Evolutionary conservation across 2,888 invertebrate genomes (phyloP).

Genomic region (Pollenia amentaria): DNA sequence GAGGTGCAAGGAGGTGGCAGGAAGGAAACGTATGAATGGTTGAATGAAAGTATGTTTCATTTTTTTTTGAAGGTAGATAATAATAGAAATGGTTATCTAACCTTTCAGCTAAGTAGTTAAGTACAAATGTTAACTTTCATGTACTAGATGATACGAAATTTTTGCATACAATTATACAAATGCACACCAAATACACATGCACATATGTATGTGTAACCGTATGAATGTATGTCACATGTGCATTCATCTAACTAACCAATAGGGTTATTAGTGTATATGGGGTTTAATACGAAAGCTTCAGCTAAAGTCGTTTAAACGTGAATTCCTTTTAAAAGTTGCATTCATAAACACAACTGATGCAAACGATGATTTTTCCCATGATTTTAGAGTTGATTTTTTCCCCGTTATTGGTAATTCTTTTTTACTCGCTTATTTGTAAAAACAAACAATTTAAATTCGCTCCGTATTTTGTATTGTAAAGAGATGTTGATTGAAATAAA

Average conservation of each 20-base stretch:
- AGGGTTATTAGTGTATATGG: slow-evolving; percentile 25
- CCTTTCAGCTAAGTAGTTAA: slow-evolving; percentile 68
- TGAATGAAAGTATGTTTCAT: background rate
- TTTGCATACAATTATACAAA: slow-evolving; percentile 50
- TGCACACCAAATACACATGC: slow-evolving; percentile 5
- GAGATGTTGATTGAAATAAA: too few relatives aligned
- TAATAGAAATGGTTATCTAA: slow-evolving; percentile 65
- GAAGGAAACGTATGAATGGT: slow-evolving; percentile 7
- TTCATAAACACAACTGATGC: too few relatives aligned
- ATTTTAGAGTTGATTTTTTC: too few relatives aligned
- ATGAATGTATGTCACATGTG: slow-evolving; percentile 1
- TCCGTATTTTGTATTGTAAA: too few relatives aligned
- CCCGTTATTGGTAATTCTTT: too few relatives aligned
- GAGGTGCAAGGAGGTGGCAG: background rate
- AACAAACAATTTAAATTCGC: too few relatives aligned
- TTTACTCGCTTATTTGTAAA: too few relatives aligned
- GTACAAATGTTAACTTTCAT: slow-evolving; percentile 64
- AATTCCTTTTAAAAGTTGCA: background rate
- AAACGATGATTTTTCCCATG: too few relatives aligned
- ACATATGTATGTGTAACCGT: background rate
- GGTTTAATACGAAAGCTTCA: background rate
- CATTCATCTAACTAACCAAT: slow-evolving; percentile 37
- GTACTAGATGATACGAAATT: slow-evolving; percentile 43
- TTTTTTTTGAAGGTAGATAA: slow-evolving; percentile 24
- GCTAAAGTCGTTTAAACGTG: background rate